Evolutionary conservation across 2,113 vertebrate species (phyloP), one percentile per base, ranked within the genome.

Genomic region (Centrocercus urophasianus): DNA sequence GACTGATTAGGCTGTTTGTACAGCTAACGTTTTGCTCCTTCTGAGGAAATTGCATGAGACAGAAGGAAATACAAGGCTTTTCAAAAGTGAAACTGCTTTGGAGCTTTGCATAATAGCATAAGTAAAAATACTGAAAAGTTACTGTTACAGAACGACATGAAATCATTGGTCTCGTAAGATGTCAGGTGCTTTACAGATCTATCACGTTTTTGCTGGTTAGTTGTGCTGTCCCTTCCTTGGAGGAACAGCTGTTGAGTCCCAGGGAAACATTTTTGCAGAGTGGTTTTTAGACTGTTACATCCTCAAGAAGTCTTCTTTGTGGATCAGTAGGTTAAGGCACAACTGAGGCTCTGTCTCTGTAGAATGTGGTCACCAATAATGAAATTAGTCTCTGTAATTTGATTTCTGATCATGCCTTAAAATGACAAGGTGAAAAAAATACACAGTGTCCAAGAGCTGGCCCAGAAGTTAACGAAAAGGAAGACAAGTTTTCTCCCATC

Each of bases 381-480:
- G 32, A 75, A 75, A 65, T 8, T 34, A 32, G 36, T 20, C 65
- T 74, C 38, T 25, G 38, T 19, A 10, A 18, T 2, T n/a, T 11
- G n/a, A 5, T 63, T 40, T 66, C 85, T 91, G 32, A 30, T 32
- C 16, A 2, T 4, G 18, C 18, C 28, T 20, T 47, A 43, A 65
- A 54, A 28, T 59, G 54, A 4, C 18, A 64, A 32, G 16, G 16
- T 42, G 17, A 80, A 73, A 86, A 63, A 86, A 63, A 21, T 8
- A 11, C 0, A 2, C 0, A 0, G 22, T 18, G n/a, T 61, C 36
- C 13, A 9, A 92, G 38, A 71, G 2, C 27, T 34, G 32, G 25
- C n/a, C 17, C 25, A n/a, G 69, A 42, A 67, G 7, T 66, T 76
- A 11, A 45, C 14, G 22, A 18, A 32, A 36, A 54, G 12, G 38